Percentiles rank a stretch among this genome's conserved stretches.
Conservation (phyloP, 2,888 invertebrate species). For the Miltochrista miniata region DNA sequence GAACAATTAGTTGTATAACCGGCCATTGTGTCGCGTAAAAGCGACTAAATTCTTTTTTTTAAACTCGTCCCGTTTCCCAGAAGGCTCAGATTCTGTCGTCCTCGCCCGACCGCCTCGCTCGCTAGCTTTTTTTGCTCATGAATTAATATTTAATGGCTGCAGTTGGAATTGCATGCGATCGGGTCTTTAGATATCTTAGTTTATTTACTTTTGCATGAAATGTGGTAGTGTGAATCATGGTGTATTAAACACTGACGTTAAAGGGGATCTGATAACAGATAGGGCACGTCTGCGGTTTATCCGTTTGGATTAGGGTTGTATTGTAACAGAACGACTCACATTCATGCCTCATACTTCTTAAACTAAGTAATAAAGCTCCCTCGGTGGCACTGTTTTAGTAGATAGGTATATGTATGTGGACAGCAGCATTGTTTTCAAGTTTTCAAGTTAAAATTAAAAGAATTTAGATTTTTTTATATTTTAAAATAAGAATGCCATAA, state of each 20-base stretch:
- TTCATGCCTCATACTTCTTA: too few species aligned
- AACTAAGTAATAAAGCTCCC: too few species aligned
- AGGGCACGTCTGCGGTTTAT: constrained; percentile 27
- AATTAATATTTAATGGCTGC: constrained; percentile 72
- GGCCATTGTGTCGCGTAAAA: constrained; percentile 68
- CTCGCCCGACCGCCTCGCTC: constrained; percentile 47
- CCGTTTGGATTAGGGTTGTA: constrained; percentile 2
- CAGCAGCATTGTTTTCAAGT: too few species aligned
- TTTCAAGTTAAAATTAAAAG: too few species aligned
- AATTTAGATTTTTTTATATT: too few species aligned
- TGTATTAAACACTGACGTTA: constrained; percentile 33
- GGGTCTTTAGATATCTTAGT: constrained; percentile 56
- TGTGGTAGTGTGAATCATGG: constrained; percentile 46
- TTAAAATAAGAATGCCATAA: too few species aligned
- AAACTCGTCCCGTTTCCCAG: constrained; percentile 68
- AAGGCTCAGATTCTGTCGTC: constrained; percentile 60
- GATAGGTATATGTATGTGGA: too few species aligned
- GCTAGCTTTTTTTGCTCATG: constrained; percentile 60
- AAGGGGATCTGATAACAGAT: constrained; percentile 33
- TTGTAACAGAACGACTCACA: neutral
- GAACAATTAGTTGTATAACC: constrained; percentile 78
- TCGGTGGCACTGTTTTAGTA: too few species aligned
- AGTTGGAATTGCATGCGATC: constrained; percentile 66
- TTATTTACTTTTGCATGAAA: constrained; percentile 53
- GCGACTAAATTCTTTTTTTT: constrained; percentile 52